These are phyloP conservation scores for Sitodiplosis mosellana DNA, from an alignment of 1,140 invertebrate species.

Conservation along the genomic window DNA sequence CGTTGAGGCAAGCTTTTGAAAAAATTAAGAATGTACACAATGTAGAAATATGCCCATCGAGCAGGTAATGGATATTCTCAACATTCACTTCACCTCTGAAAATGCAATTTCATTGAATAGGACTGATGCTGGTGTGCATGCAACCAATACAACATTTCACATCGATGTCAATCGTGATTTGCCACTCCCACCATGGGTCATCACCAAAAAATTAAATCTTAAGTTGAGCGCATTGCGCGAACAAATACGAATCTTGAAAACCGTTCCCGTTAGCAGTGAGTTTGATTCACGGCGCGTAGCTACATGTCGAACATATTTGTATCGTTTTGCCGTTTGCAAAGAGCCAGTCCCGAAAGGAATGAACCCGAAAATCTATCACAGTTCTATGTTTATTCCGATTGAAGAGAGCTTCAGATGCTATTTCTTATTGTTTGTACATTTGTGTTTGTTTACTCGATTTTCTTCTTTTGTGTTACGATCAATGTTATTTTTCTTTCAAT, in stretches of 20 bases:
- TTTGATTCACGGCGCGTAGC: conserved; percentile 40
- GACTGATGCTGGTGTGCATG: conserved; percentile 56
- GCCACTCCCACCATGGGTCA: conserved; percentile 16
- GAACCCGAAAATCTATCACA: no score
- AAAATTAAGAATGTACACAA: no score
- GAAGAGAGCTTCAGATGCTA: conserved; percentile 19
- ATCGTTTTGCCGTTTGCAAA: conserved; percentile 32
- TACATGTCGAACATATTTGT: conserved; percentile 42
- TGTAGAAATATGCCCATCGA: conserved; percentile 12
- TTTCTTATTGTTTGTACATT: no score
- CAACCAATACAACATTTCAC: conserved; percentile 39
- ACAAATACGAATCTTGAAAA: conserved; percentile 33
- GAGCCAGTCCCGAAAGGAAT: not conserved
- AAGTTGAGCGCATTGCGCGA: conserved; percentile 32
- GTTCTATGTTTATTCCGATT: conserved; percentile 9
- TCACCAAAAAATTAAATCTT: conserved; percentile 34
- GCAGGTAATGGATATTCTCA: conserved; percentile 1
- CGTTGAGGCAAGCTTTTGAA: no score
- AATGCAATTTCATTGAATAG: no score
- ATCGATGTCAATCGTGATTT: conserved; percentile 33
- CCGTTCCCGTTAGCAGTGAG: conserved; percentile 30
- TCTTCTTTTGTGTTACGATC: no score
- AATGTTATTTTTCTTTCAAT: no score
- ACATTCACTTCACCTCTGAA: not conserved
- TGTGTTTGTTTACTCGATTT: no score